These are phyloP conservation scores for Poicephalus gulielmi DNA, from an alignment of 2,113 vertebrate genomes.

Conservation along the genomic window DNA sequence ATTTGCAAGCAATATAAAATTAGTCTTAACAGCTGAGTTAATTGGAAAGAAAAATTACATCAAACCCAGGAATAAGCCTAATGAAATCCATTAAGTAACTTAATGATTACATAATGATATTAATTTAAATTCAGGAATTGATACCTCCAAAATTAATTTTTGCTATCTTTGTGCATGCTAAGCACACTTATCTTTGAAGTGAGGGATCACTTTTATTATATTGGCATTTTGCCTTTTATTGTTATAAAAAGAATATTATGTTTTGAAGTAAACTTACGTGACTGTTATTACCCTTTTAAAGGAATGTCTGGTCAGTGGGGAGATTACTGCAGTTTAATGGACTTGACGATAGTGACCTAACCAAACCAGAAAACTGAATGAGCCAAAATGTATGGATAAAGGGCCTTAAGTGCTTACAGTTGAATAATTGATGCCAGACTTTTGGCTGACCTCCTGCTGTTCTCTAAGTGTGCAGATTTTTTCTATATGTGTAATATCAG, in stretches of 20 bases:
- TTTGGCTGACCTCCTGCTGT: background rate
- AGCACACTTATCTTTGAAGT: constrained; percentile 49
- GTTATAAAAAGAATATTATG: background rate
- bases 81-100: background rate
- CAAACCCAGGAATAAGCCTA: constrained; percentile 54
- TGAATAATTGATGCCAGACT: background rate
- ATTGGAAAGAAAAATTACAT: constrained; percentile 66
- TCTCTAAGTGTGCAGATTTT: background rate
- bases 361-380: constrained; percentile 9
- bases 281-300: constrained; percentile 22
- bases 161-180: constrained; percentile 45
- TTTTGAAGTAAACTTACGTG: constrained; percentile 38
- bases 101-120: constrained; percentile 47
- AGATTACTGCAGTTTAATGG: background rate
- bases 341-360: background rate
- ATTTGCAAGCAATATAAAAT: constrained; percentile 34
- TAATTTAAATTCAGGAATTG: constrained; percentile 52
- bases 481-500: background rate
- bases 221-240: constrained; percentile 46
- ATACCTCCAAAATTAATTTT: constrained; percentile 60
- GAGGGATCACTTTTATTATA: constrained; percentile 50
- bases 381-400: background rate
- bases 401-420: background rate
- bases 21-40: constrained; percentile 64
- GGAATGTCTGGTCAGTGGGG: background rate